phyloP scores from a whole-genome alignment of 2,888 invertebrate genomes.

The Stramonita haemastoma region DNA sequence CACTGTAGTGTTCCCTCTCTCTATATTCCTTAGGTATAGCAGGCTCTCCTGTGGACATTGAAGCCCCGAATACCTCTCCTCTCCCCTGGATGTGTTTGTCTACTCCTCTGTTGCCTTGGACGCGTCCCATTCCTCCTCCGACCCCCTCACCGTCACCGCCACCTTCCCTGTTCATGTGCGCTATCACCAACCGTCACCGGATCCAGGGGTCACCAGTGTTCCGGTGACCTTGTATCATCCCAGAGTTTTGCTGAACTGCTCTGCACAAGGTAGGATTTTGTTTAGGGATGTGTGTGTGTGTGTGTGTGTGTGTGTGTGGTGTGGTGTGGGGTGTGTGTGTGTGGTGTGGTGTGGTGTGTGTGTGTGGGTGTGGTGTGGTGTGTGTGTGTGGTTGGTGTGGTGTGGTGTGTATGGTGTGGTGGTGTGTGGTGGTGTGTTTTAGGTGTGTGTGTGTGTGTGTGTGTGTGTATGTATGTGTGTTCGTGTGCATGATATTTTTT shows the following conservation, averaged over 20 bases:
- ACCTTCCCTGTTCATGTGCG: conserved; percentile 65
- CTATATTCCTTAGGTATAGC: conserved; percentile 54
- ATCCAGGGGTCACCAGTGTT: conserved; percentile 44
- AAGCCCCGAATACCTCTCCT: conserved; percentile 64
- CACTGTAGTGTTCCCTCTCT: neutral
- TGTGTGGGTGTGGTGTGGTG: neutral
- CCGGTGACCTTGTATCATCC: conserved; percentile 52
- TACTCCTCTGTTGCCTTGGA: conserved; percentile 46
- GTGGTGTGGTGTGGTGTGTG: neutral
- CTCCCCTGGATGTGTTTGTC: conserved; percentile 52
- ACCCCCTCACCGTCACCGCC: conserved; percentile 44
- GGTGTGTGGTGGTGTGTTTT: neutral
- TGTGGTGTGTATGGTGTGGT: neutral
- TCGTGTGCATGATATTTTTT: neutral
- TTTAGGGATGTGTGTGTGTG: neutral
- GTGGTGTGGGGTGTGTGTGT: neutral
- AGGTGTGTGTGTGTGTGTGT: neutral
- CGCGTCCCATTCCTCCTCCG: neutral
- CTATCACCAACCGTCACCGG: conserved; percentile 60
- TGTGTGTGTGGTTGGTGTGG: neutral
- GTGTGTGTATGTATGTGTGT: neutral
- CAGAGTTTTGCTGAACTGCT: conserved; percentile 49
- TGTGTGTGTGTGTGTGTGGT: neutral
- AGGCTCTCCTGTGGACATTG: conserved; percentile 58
- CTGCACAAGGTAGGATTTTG: conserved; percentile 35